Conservation (phyloP, 2,113 vertebrate species). For the Chlamydotis undulata region DNA sequence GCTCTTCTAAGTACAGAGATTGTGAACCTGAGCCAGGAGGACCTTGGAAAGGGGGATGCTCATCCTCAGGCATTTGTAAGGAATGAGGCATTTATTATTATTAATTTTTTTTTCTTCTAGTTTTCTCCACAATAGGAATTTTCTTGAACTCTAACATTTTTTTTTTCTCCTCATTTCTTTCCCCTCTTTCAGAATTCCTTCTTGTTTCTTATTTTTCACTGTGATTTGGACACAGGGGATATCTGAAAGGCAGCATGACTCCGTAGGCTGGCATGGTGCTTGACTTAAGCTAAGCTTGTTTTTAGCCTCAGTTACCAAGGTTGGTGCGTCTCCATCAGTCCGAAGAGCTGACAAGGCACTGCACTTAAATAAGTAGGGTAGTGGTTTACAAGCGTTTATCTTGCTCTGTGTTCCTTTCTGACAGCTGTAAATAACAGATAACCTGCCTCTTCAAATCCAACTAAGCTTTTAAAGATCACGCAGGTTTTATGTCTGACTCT, state of each 20-base stretch:
- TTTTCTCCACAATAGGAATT: neutral
- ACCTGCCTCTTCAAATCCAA: neutral
- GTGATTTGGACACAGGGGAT: neutral
- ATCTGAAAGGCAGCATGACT: neutral
- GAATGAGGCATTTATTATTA: neutral
- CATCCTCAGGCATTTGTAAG: neutral
- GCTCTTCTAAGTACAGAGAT: neutral
- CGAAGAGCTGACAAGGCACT: neutral
- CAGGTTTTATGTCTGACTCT: neutral
- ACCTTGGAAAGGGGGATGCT: rapidly evolving
- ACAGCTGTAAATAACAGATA: neutral
- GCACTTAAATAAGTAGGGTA: neutral
- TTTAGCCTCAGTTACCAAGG: neutral
- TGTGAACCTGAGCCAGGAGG: neutral
- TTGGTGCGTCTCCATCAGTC: neutral
- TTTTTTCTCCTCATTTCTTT: neutral
- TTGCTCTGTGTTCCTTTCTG: neutral
- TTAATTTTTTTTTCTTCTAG: neutral
- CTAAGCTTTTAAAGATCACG: neutral
- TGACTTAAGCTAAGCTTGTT: neutral
- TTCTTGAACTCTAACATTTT: neutral
- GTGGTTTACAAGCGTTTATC: neutral
- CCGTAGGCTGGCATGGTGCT: neutral
- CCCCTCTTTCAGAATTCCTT: neutral
- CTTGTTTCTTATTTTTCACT: neutral